A percentile compares a stretch with the other conserved stretches of the same genome.
Evolutionary conservation across 1,140 invertebrate species (phyloP).

Genomic region (Saccostrea cuccullata): DNA sequence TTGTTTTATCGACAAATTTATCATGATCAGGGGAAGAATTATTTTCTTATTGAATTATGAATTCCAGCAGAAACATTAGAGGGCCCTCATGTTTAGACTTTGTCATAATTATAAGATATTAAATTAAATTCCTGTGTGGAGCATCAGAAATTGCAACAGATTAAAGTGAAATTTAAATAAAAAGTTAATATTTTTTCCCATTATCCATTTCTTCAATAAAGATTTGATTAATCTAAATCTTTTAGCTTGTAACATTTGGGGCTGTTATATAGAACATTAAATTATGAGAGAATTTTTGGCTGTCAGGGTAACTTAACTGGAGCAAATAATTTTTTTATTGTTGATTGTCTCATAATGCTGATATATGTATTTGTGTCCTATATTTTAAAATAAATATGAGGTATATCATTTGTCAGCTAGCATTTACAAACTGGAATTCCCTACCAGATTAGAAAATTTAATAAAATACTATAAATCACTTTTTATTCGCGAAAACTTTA

Average conservation of each 20-base stretch:
- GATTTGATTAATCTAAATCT: neutral
- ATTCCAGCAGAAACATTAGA: neutral
- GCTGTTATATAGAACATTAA: neutral
- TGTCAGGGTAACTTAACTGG: too few relatives aligned
- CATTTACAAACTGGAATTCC: too few relatives aligned
- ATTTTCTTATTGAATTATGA: neutral
- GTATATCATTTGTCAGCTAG: too few relatives aligned
- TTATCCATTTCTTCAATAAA: neutral
- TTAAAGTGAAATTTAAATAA: neutral
- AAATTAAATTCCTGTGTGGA: neutral
- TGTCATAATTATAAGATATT: neutral
- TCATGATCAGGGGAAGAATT: neutral
- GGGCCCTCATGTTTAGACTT: too few relatives aligned
- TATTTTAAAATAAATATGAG: too few relatives aligned
- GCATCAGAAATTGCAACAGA: neutral
- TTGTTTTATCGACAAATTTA: neutral
- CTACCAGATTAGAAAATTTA: too few relatives aligned
- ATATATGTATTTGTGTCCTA: too few relatives aligned
- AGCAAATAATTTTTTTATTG: too few relatives aligned
- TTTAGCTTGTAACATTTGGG: neutral
- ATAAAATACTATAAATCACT: too few relatives aligned
- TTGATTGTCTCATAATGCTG: too few relatives aligned
- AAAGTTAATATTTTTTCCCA: neutral
- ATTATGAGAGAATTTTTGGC: neutral
- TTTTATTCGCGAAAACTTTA: too few relatives aligned